Conservation (phyloP, 2,113 vertebrate species). For the Craseonycteris thonglongyai region DNA sequence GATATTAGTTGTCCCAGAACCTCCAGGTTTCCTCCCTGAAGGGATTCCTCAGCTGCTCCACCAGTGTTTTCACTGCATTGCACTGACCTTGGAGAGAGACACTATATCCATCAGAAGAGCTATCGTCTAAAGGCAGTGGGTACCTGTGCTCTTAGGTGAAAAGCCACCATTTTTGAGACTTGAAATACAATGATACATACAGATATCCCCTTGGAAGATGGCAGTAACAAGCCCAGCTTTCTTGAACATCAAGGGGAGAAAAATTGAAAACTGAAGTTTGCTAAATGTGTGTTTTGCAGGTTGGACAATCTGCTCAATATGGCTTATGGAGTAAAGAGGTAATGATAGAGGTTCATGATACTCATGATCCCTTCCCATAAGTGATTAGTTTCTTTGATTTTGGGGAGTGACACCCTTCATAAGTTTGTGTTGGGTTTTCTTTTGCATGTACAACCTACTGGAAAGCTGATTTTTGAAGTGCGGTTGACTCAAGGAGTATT, state of each 20-base stretch:
- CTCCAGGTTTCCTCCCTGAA: background rate
- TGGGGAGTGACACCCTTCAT: conserved; percentile 53
- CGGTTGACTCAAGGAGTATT: conserved; percentile 40
- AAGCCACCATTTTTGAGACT: background rate
- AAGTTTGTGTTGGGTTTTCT: conserved; percentile 65
- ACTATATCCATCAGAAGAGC: background rate
- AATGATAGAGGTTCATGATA: conserved; percentile 78
- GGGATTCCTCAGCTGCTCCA: background rate
- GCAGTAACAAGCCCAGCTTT: conserved; percentile 49
- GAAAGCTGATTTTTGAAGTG: conserved; percentile 43
- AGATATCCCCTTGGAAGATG: conserved; percentile 15
- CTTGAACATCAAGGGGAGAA: conserved; percentile 54
- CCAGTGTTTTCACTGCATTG: background rate
- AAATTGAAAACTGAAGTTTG: conserved; percentile 78
- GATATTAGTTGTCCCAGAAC: background rate
- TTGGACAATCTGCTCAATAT: conserved; percentile 99
- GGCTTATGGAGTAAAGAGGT: conserved; percentile 99
- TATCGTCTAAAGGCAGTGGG: background rate
- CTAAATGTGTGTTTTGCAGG: conserved; percentile 87
- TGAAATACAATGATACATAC: background rate
- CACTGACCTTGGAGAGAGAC: background rate
- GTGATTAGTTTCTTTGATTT: conserved; percentile 56
- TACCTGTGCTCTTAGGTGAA: background rate
- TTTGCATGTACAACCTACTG: conserved; percentile 69
- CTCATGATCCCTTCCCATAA: conserved; percentile 42